Evolutionary conservation across 2,113 vertebrate species (phyloP), one percentile per base, ranked within the genome.

Genomic region (Lagopus leucura): DNA sequence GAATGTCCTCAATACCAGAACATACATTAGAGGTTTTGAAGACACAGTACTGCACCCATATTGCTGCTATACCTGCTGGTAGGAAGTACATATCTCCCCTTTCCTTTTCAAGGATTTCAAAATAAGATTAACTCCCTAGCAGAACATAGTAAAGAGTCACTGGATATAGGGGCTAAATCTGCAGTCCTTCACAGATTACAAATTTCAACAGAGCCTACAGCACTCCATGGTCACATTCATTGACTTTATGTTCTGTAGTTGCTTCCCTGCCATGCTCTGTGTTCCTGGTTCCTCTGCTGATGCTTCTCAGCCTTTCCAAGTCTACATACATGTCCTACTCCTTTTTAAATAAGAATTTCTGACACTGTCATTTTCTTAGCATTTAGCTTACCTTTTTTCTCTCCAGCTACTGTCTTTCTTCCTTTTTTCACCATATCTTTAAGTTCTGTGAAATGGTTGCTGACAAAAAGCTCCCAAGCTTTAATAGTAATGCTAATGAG

Each of bases 1-100:
- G 13, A 19, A 72, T 38, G 10, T 42, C 4, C 28, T 28, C 10
- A 85, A n/a, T 3, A 6, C 36, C 67, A 90, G 11, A 32, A 34
- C 11, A 36, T 18, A n/a, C 3, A 12, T 28, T 47, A 43, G 52
- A 91, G 43, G 10, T 13, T 17, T 75, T 13, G 42, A 75, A 60
- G 48, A 40, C 28, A 45, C 6, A 6, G 3, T 55, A 28, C 8
- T 47, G 24, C 4, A 34, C 21, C 50, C 42, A 50, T 9, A 63
- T 11, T 14, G 17, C 21, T 6, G 3, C 25, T 38, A 32, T 2
- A 8, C 7, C 13, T 32, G 19, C 42, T 9, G 3, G 1, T 17
- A 43, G 16, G 36, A 76, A 52, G 48, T 11, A 47, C 3, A 6
- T 1, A 0, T 72, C 18, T 87, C 8, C 11, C 2, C 6, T 27